These are phyloP conservation scores for Hemiprocne comata DNA, from an alignment of 2,113 vertebrate species.

Conservation along the genomic window DNA sequence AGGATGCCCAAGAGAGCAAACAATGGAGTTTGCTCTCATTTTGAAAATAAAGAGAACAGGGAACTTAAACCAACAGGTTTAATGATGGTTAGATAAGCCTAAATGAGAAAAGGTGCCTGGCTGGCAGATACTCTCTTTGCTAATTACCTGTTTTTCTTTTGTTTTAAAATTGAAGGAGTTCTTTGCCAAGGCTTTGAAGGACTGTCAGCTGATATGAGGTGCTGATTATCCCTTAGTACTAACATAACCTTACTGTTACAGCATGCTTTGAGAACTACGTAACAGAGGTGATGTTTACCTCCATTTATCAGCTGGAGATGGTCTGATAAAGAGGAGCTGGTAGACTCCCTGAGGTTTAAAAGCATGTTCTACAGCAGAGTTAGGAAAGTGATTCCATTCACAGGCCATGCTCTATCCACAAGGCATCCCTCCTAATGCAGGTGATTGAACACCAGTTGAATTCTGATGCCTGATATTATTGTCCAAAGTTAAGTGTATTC, in stretches of 20 bases:
- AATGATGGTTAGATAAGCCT: not conserved
- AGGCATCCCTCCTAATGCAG: accelerated
- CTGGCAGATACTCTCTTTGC: not conserved
- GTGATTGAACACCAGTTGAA: not conserved
- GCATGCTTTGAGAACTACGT: not conserved
- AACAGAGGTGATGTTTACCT: not conserved
- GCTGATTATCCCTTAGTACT: not conserved
- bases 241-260: not conserved
- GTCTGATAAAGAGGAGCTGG: not conserved
- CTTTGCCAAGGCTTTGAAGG: not conserved
- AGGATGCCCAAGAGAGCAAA: not conserved
- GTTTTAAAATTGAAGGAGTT: not conserved
- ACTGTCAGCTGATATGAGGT: not conserved
- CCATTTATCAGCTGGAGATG: not conserved
- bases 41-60: not conserved
- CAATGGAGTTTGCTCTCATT: not conserved
- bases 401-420: not conserved
- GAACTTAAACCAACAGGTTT: not conserved
- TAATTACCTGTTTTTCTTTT: not conserved
- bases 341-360: not conserved
- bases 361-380: not conserved
- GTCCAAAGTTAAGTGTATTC: not conserved
- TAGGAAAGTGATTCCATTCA: not conserved
- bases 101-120: not conserved
- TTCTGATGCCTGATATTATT: not conserved